These are phyloP conservation scores for Aleiodes leptofemur DNA, from an alignment of 2,888 invertebrate species.

Conservation along the genomic window DNA sequence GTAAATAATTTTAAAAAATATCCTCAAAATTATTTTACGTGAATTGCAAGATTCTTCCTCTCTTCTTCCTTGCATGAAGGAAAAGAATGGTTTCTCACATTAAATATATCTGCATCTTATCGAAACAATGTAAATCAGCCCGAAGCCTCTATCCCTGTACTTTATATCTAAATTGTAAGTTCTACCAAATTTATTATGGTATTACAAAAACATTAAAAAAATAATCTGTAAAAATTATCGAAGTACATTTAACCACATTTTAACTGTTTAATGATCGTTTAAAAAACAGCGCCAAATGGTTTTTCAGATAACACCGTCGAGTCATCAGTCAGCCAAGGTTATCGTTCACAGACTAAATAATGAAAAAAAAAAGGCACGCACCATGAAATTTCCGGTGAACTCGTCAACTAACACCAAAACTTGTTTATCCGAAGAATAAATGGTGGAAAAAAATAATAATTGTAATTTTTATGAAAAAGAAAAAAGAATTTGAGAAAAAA, in stretches of 20 bases:
- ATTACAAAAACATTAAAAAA: constrained; percentile 53
- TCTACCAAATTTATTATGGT: constrained; percentile 61
- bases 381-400: constrained; percentile 12
- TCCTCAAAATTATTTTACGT: too few relatives aligned
- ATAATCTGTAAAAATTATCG: constrained; percentile 24
- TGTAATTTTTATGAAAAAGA: not conserved
- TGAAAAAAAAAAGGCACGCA: constrained; percentile 50
- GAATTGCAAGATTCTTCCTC: too few relatives aligned
- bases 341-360: constrained; percentile 38
- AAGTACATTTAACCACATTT: constrained; percentile 15
- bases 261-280: constrained; percentile 59
- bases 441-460: not conserved
- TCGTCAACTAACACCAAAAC: too few relatives aligned
- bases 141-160: constrained; percentile 48
- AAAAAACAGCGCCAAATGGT: constrained; percentile 50
- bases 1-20: too few relatives aligned
- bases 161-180: constrained; percentile 62
- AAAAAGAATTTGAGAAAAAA: not conserved
- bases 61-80: too few relatives aligned
- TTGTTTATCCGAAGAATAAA: too few relatives aligned
- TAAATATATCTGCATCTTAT: constrained; percentile 14
- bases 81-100: too few relatives aligned
- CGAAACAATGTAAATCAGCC: constrained; percentile 49
- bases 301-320: constrained; percentile 34
- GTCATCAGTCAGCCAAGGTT: constrained; percentile 43